A percentile compares a stretch with the other conserved stretches of the same genome.
phyloP scores from a whole-genome alignment of 2,113 vertebrate species.

The Sturnus vulgaris region DNA sequence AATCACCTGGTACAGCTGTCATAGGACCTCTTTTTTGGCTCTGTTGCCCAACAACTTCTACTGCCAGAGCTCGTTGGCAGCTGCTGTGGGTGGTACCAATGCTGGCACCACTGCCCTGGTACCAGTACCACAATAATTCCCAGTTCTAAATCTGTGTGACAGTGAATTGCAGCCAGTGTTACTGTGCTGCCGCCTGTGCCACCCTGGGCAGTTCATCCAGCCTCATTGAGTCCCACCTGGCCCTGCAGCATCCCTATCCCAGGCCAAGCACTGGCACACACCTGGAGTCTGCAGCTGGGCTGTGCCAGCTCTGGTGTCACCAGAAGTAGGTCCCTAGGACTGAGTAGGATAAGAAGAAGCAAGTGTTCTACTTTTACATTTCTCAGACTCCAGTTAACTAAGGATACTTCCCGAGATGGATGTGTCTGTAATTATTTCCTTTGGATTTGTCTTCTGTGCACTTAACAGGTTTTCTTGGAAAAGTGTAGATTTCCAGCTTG shows the following conservation, averaged over 20 bases:
- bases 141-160: neutral
- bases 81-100: neutral
- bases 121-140: neutral
- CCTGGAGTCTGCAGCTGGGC: neutral
- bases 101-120: neutral
- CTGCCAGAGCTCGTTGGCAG: neutral
- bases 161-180: neutral
- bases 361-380: neutral
- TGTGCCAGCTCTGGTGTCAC: neutral
- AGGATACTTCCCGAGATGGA: fast-evolving
- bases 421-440: neutral
- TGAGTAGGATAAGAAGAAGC: neutral
- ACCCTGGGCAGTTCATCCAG: neutral
- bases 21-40: neutral
- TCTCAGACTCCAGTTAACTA: neutral
- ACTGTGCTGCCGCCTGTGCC: neutral
- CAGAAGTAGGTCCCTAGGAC: neutral
- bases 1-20: neutral
- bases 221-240: neutral
- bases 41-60: neutral
- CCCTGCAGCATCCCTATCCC: neutral
- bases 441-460: neutral
- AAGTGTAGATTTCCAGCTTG: neutral
- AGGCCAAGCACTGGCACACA: fast-evolving
- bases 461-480: neutral